Evolutionary conservation across 2,113 vertebrate species (phyloP).

Genomic region (Chamaea fasciata): DNA sequence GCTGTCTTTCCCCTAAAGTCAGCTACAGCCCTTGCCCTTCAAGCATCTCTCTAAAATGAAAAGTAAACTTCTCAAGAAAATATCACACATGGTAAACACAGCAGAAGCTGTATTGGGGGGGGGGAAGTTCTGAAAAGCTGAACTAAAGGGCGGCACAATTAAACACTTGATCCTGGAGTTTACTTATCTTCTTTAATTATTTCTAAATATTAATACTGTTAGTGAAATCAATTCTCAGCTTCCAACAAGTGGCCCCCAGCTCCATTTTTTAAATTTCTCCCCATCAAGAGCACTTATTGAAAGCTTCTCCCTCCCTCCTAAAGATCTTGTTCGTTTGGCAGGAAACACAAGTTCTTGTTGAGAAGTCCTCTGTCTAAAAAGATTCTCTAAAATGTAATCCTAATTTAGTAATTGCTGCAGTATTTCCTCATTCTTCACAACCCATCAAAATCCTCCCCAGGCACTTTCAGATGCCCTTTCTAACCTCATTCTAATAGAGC

Average conservation of each 20-base stretch:
- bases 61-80: not conserved
- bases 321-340: conserved; percentile 41
- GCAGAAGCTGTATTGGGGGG: not conserved
- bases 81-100: not conserved
- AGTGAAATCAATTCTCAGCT: conserved; percentile 14
- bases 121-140: not conserved
- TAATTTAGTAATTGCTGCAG: not conserved
- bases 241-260: conserved; percentile 18
- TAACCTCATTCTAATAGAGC: not conserved
- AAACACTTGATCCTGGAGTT: not conserved
- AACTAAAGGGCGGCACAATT: not conserved
- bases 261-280: conserved; percentile 2
- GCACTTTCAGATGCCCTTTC: not conserved
- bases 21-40: not conserved
- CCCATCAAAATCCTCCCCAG: not conserved
- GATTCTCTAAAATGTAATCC: not conserved
- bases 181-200: conserved; percentile 22
- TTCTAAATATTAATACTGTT: conserved; percentile 39
- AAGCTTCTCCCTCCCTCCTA: conserved; percentile 5
- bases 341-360: conserved; percentile 9
- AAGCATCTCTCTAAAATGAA: not conserved
- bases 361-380: not conserved
- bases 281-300: conserved; percentile 15
- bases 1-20: not conserved
- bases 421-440: not conserved